Base-by-base conservation (phyloP, 2,113 vertebrate species). In the Nipponia nippon region DNA sequence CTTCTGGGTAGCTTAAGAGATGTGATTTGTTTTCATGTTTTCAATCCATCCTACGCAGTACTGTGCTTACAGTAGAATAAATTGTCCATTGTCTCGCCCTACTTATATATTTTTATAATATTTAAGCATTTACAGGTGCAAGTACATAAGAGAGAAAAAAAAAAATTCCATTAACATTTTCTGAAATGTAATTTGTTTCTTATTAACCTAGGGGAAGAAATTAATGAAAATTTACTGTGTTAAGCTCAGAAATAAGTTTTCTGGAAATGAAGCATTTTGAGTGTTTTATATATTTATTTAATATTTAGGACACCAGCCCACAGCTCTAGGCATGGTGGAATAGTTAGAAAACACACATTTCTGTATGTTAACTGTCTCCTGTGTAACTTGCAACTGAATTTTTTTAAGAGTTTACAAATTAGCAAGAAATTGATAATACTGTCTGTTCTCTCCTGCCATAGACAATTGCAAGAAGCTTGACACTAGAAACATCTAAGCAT, bases 191-290 rank as follows among this genome's bases (percentile, higher is more conserved):
- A 94, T 94, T 96, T 89, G 49, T 93, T 97, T 91, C 70, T 38
- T 93, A 58, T 94, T 95, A 93, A 97, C 96, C 87, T 91, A 93
- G 50, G 84, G 94, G 94, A 93, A 96, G 65, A 94, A 96, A 95
- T 95, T 94, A 97, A 95, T 94, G 94, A 94, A 95, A 95, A 95
- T 77, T 87, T 95, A 34, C 87, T 72, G 56, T 87, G 42, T 85
- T 83, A 94, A 93, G 78, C 62, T 95, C 70, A 89, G 77, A 95
- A 97, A 62, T 79, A 79, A 67, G 27, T 84, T 97, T 93, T 95
- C 81, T 91, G 82, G 84, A 94, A 93, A 88, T 85, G 13, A 94
- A 59, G 65, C 47, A 23, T 71, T 94, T 94, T 79, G 72, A 61
- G 34, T 21, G 87, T 89, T 92, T 76, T 58, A 58, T 95, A 9